Conservation (phyloP, 2,113 vertebrate species). For the Stercorarius parasiticus region DNA sequence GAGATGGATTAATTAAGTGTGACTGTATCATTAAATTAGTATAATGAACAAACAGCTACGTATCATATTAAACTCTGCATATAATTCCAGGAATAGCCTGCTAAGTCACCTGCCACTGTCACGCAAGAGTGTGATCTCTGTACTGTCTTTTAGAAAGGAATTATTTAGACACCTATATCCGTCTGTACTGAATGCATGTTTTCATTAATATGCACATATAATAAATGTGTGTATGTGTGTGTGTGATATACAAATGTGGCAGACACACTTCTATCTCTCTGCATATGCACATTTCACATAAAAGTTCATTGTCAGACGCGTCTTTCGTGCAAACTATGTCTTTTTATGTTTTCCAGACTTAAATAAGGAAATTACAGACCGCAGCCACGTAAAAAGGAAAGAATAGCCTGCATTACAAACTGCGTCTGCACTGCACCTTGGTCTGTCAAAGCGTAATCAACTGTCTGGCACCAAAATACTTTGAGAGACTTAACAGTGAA, state of each 20-base stretch:
- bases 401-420: not conserved
- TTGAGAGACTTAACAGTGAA: not conserved
- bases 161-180: not conserved
- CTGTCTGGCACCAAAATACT: not conserved
- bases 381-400: fast-evolving
- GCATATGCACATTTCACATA: not conserved
- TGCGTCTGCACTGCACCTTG: not conserved
- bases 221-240: not conserved
- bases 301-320: not conserved
- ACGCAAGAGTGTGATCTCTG: not conserved
- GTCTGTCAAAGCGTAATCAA: not conserved
- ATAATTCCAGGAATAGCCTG: conserved; percentile 44
- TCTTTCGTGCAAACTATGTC: not conserved
- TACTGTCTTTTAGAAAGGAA: not conserved
- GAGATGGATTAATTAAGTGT: conserved; percentile 78
- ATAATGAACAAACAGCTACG: conserved; percentile 72
- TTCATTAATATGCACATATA: not conserved
- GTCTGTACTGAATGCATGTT: not conserved
- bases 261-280: not conserved
- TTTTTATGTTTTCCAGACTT: not conserved
- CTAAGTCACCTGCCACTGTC: conserved; percentile 62
- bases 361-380: not conserved
- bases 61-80: conserved; percentile 63
- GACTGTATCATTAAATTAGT: conserved; percentile 75
- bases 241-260: not conserved